These are phyloP conservation scores for Euplexia lucipara DNA, from an alignment of 2,888 invertebrate species.

Conservation along the genomic window DNA sequence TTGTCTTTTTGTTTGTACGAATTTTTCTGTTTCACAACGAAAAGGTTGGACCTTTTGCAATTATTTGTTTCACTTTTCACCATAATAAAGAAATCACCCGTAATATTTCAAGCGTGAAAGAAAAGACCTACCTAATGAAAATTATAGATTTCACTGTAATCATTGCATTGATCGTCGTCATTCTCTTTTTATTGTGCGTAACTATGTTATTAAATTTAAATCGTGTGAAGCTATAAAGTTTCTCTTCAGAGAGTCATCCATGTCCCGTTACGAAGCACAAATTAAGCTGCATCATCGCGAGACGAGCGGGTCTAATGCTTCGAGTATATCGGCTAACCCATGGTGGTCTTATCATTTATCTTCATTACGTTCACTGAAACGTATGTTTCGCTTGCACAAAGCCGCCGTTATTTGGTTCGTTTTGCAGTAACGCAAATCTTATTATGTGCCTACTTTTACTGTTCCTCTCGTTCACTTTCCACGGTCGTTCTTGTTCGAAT, in stretches of 20 bases:
- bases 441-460: slow-evolving; percentile 9
- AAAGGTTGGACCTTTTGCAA: slow-evolving; percentile 2
- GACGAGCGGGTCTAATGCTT: slow-evolving; percentile 24
- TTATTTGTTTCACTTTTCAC: slow-evolving; percentile 3
- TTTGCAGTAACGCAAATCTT: slow-evolving; percentile 27
- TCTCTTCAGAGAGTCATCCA: slow-evolving; percentile 40
- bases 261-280: slow-evolving; percentile 51
- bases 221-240: slow-evolving; percentile 43
- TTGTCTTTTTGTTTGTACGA: slow-evolving; percentile 37
- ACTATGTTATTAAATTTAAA: slow-evolving; percentile 48
- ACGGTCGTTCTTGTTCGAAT: slow-evolving; percentile 3
- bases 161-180: slow-evolving; percentile 32
- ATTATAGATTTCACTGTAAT: slow-evolving; percentile 41
- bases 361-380: slow-evolving; percentile 40
- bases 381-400: slow-evolving; percentile 21
- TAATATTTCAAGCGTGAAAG: slow-evolving; percentile 24
- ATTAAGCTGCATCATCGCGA: slow-evolving; percentile 52
- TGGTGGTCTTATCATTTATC: slow-evolving; percentile 46
- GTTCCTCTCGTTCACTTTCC: slow-evolving; percentile 19
- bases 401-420: slow-evolving; percentile 17
- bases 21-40: slow-evolving; percentile 38
- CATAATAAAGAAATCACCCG: slow-evolving; percentile 17
- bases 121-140: slow-evolving; percentile 12
- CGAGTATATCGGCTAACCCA: slow-evolving; percentile 10
- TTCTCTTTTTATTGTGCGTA: slow-evolving; percentile 40